Evolutionary conservation across 1,140 invertebrate genomes (phyloP), one percentile per base, ranked within the genome.

Genomic region (Trigoniulus corallinus): DNA sequence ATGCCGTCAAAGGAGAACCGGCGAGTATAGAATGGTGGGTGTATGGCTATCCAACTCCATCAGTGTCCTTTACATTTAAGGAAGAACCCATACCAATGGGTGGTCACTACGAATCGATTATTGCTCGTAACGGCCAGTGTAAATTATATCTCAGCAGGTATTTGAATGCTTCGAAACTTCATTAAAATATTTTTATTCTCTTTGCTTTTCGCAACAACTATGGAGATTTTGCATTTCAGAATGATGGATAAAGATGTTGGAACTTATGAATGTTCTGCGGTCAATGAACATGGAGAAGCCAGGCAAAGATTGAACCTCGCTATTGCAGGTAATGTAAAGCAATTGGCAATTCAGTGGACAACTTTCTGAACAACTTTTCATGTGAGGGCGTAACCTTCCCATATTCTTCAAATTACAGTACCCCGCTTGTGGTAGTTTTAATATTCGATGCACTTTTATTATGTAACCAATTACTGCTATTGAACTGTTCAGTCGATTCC

Each of bases 241-340:
- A 89, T 91, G 84, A 60, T 84, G 27, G 88, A 93, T 40, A 72
- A 82, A 21, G 88, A 94, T 67, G 84, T 84, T n/a, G 94, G 94
- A 21, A 73, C 78, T 48, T 98, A 96, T 66, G 91, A 93, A 65
- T 92, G 89, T 23, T 76, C 88, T 1, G 92, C 91, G 1, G 80
- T 72, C 18, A 98, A 98, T 67, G 86, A 92, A 59, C 84, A 92
- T 62, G 94, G 94, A 0, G 80, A 84, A 60, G 72, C 71, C 2
- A 74, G 82, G 15, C 89, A 93, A 61, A 72, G 78, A 15, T 84
- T 96, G 2, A 72, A 78, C 15, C 67, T 97, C 2, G 78, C 87
- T 61, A 78, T 94, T 50, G 89, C 92, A 3, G 70, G 70, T 2
- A 23, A 53, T 15, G 21, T 51, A 2, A 1, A 3, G 12, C 21